Conservation (phyloP, 37 sponge, comb jelly and placozoan genomes). For the Dysidea cf. avara region DNA sequence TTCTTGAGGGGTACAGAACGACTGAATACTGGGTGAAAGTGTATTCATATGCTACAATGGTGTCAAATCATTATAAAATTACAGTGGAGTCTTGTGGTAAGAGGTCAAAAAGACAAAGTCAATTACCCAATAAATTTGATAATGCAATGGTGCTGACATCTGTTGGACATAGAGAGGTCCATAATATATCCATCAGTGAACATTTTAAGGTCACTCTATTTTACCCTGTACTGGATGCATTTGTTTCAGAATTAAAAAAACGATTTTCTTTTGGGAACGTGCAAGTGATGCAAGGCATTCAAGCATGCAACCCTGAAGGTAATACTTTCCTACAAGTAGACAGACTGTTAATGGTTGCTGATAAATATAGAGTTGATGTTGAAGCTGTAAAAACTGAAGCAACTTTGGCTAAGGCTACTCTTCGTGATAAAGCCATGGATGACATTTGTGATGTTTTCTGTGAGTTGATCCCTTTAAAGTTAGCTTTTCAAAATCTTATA, state of each 20-base stretch:
- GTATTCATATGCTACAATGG: slow-evolving; percentile 5
- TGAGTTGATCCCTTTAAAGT: slow-evolving; percentile 20
- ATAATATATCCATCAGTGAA: slow-evolving; percentile 7
- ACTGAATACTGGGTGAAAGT: slow-evolving; percentile 12
- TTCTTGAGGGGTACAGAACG: slow-evolving; percentile 10
- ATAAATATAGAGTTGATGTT: not conserved
- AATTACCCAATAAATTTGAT: slow-evolving; percentile 16
- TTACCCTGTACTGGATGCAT: slow-evolving; percentile 1
- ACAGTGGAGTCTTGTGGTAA: not conserved
- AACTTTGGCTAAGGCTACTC: slow-evolving; percentile 1
- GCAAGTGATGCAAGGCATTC: no score
- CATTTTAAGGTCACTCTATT: slow-evolving; percentile 2
- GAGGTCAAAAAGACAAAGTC: slow-evolving; percentile 12
- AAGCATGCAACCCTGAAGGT: no score
- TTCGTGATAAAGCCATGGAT: slow-evolving; percentile 7
- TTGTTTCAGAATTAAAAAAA: no score
- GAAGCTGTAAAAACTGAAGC: not conserved
- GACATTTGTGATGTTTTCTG: slow-evolving; percentile 15
- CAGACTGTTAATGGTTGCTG: slow-evolving; percentile 1
- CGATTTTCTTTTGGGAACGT: no score
- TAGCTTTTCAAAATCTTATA: slow-evolving; percentile 16
- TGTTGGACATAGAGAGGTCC: slow-evolving; percentile 18
- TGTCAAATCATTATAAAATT: slow-evolving; percentile 1
- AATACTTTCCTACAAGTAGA: not conserved
- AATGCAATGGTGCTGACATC: slow-evolving; percentile 19